These are phyloP conservation scores for Menidia beryllina DNA, from an alignment of 2,113 vertebrate genomes.

Conservation along the genomic window DNA sequence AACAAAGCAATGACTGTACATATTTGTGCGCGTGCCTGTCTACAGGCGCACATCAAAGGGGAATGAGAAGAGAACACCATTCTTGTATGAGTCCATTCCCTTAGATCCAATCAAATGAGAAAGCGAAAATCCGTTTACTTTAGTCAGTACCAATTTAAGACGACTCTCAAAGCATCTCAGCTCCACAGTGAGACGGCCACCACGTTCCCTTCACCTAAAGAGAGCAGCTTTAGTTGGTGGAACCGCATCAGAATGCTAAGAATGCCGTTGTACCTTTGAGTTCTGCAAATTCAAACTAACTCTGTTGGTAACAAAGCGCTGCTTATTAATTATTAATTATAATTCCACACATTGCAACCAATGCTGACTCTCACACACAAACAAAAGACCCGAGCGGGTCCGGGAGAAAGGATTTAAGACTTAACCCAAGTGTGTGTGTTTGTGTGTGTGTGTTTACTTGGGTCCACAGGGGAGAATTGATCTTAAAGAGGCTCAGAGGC, in stretches of 20 bases:
- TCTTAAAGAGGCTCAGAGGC: conserved; percentile 63
- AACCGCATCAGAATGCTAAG: conserved; percentile 6
- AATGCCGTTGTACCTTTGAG: too few species aligned
- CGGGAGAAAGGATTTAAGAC: neutral
- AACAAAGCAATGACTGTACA: neutral
- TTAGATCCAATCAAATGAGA: conserved; percentile 26
- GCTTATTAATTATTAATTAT: too few species aligned
- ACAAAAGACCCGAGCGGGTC: neutral
- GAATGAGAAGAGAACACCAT: conserved; percentile 20
- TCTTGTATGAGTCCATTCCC: conserved; percentile 8
- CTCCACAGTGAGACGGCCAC: neutral
- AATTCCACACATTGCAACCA: neutral
- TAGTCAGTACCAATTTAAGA: conserved; percentile 10
- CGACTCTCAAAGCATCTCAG: conserved; percentile 1
- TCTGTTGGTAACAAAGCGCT: too few species aligned
- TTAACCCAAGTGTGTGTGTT: conserved; percentile 1
- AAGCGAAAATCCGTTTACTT: conserved; percentile 19
- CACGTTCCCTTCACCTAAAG: conserved; percentile 18
- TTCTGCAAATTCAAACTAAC: too few species aligned
- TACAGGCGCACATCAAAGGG: neutral
- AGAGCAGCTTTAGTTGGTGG: neutral
- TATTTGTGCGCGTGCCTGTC: neutral
- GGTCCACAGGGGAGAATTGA: conserved; percentile 67
- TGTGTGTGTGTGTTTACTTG: conserved; percentile 48
- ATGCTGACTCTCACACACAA: neutral